Conservation (phyloP, 2,888 invertebrate genomes). For the Alloplasta piceator region DNA sequence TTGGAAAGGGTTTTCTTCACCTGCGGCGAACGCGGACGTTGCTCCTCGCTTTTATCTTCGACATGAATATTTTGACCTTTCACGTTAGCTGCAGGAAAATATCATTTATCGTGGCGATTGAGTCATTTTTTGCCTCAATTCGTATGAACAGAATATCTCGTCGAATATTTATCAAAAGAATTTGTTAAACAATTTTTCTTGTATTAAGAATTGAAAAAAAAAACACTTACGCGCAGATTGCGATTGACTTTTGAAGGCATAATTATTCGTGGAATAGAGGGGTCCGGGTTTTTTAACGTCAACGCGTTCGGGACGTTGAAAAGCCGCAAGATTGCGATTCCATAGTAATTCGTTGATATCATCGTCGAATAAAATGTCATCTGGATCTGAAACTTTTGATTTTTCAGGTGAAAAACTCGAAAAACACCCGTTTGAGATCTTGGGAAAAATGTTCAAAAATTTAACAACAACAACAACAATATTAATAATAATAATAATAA, state of each 20-base stretch:
- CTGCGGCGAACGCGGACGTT: slow-evolving; percentile 63
- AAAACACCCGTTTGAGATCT: background rate
- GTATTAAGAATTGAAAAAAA: background rate
- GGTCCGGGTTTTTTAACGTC: slow-evolving; percentile 98
- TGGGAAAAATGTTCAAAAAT: background rate
- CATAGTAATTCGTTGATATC: slow-evolving; percentile 74
- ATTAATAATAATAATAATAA: too few species aligned
- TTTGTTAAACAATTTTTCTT: background rate
- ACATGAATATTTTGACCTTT: background rate
- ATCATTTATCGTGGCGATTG: too few species aligned
- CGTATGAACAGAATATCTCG: too few species aligned
- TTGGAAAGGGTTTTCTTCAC: slow-evolving; percentile 74
- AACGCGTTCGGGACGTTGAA: slow-evolving; percentile 94
- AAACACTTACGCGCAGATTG: slow-evolving; percentile 50
- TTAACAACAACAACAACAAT: slow-evolving; percentile 62
- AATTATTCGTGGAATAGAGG: slow-evolving; percentile 88
- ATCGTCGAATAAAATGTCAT: slow-evolving; percentile 74
- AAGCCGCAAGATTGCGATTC: slow-evolving; percentile 85
- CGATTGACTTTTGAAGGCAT: slow-evolving; percentile 82
- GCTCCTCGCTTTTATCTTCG: slow-evolving; percentile 36
- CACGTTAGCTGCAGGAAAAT: background rate
- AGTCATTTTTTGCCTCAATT: too few species aligned
- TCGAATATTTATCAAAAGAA: background rate
- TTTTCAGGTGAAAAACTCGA: background rate
- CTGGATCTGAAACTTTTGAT: slow-evolving; percentile 75